phyloP scores from a whole-genome alignment of 2,797 vertebrate species.

The Rhinichthys osculus region DNA sequence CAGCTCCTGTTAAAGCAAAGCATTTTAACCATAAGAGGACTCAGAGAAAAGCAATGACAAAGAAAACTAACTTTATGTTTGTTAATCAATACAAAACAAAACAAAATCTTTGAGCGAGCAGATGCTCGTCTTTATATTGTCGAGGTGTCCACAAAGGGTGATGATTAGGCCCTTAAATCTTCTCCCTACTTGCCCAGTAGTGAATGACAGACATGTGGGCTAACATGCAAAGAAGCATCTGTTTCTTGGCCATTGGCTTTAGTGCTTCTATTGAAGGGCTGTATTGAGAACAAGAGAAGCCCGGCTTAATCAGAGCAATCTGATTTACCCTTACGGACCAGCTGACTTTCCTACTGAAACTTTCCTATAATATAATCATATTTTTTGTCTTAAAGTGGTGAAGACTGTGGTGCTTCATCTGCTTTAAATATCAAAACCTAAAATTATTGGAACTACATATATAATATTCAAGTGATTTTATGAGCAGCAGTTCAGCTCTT shows the following conservation, averaged over 20 bases:
- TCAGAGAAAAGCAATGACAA: not conserved
- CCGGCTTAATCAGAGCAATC: slow-evolving; percentile 23
- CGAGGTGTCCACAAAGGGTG: slow-evolving; percentile 27
- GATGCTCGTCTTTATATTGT: slow-evolving; percentile 39
- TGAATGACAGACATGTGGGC: slow-evolving; percentile 51
- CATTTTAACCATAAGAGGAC: not conserved
- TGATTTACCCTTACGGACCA: slow-evolving; percentile 41
- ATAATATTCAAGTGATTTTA: not conserved
- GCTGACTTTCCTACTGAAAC: slow-evolving; percentile 20
- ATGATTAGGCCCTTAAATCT: slow-evolving; percentile 48
- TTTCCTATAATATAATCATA: not conserved
- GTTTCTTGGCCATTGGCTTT: slow-evolving; percentile 53
- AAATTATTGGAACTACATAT: not conserved
- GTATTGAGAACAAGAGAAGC: slow-evolving; percentile 50
- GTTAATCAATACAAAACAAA: slow-evolving; percentile 23
- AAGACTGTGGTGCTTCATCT: not conserved
- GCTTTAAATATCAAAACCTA: not conserved
- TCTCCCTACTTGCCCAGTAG: slow-evolving; percentile 11
- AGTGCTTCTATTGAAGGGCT: slow-evolving; percentile 40
- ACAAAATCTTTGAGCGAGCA: slow-evolving; percentile 29
- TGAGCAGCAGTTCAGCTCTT: not conserved
- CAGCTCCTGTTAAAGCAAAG: slow-evolving; percentile 81
- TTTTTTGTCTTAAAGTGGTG: not conserved
- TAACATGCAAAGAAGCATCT: slow-evolving; percentile 58
- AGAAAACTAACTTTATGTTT: slow-evolving; percentile 16